Base-by-base conservation (phyloP, 2,888 invertebrate genomes). In the Cheilosia scutellata region DNA sequence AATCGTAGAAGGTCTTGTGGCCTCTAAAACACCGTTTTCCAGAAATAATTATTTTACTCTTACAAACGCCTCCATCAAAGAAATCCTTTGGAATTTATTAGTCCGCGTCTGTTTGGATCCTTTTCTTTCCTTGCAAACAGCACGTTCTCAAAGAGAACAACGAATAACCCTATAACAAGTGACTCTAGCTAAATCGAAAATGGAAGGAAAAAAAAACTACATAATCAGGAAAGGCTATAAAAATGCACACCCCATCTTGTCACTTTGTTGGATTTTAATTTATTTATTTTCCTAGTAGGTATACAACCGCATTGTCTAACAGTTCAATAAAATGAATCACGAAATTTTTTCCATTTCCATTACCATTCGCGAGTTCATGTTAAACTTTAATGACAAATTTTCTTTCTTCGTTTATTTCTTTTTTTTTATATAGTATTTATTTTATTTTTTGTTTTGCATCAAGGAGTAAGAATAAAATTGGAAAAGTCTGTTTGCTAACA, bases 361-460 rank as follows among this genome's bases (percentile, higher is more conserved):
- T 49, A 25, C 58, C 40, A 51, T 53, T 27, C 13, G 44, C 58
- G 42, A 47, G 42, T 77, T 55, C 77, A 77, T 77, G 77, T 47
- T 47, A 47, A 70, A 77, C 37, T 77, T 77, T 70, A 70, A 77
- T 63, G 77, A 70, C 44, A 53, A 62, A 44, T 53, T 68, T 65
- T 42, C 11, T 68, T 49, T 37, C n/a, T 5, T 27, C 29, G 25
- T 4, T n/a, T 42, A n/a, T 13, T 16, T 74, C n/a, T n/a, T 49
- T 40, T 16, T 6, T 25, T 4, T 1, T 2, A 20, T 20, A 20
- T 20, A 20, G n/a, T 20, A 20, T 20, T 1, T 20, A 20, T 20
- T 20, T 20, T 20, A 20, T 20, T 20, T 20, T 20, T 20, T 20
- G 20, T 20, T 33, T 62, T 7, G 7, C 9, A 49, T 25, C 4